phyloP scores from a whole-genome alignment of 2,113 vertebrate species.

The Procavia capensis region DNA sequence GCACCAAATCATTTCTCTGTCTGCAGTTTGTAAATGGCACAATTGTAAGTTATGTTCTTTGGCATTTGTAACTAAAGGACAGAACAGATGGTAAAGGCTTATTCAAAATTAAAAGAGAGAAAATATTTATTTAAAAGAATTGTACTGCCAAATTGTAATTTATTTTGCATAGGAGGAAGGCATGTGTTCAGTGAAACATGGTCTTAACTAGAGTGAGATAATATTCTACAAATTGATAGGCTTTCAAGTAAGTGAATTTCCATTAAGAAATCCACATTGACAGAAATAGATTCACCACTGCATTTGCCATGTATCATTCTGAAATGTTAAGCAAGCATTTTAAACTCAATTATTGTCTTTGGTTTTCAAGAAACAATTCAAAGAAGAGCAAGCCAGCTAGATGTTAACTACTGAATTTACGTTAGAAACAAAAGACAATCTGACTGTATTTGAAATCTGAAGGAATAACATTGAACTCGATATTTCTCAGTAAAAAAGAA shows the following conservation, averaged over 20 bases:
- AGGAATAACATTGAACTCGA: constrained; percentile 24
- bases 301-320: neutral
- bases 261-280: constrained; percentile 60
- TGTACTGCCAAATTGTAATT: constrained; percentile 57
- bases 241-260: constrained; percentile 57
- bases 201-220: constrained; percentile 59
- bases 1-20: constrained; percentile 33
- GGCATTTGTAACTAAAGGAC: constrained; percentile 67
- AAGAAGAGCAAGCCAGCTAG: neutral
- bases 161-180: neutral
- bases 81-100: constrained; percentile 71
- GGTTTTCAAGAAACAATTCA: constrained; percentile 51
- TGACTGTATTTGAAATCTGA: constrained; percentile 47
- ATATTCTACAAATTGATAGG: constrained; percentile 50
- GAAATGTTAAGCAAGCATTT: constrained; percentile 66
- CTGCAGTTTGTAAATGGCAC: constrained; percentile 64
- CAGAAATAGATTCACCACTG: neutral
- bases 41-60: constrained; percentile 61
- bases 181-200: constrained; percentile 52
- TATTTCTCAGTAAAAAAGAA: neutral
- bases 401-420: constrained; percentile 65
- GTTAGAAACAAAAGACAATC: constrained; percentile 42
- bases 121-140: constrained; percentile 82
- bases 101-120: constrained; percentile 76
- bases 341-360: constrained; percentile 44